phyloP scores from a whole-genome alignment of 2,888 invertebrate genomes.

The Andrena praecox region DNA sequence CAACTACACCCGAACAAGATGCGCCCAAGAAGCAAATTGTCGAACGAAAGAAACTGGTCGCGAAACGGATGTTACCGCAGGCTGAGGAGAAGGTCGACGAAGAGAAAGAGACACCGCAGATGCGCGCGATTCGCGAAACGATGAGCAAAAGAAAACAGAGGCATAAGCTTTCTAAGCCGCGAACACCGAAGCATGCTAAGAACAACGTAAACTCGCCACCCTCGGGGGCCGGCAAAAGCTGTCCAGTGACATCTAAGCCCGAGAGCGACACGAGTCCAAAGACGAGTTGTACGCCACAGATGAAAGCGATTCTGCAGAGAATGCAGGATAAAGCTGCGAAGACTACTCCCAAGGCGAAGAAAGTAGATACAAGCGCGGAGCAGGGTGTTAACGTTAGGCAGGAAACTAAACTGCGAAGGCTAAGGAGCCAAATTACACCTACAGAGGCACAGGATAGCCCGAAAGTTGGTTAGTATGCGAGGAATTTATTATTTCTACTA shows the following conservation, averaged over 20 bases:
- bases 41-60: conserved; percentile 57
- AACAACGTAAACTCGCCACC: not conserved
- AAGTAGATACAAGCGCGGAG: not conserved
- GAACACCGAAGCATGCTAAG: conserved; percentile 26
- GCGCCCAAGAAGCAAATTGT: not conserved
- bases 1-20: conserved; percentile 50
- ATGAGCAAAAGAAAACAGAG: conserved; percentile 59
- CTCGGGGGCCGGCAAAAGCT: not conserved
- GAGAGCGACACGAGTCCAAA: conserved; percentile 5
- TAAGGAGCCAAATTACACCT: not conserved
- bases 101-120: conserved; percentile 74
- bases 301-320: conserved; percentile 69
- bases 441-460: not conserved
- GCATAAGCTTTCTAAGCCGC: not conserved
- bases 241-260: not conserved
- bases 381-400: not conserved
- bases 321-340: conserved; percentile 45
- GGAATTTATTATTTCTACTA: conserved; percentile 2
- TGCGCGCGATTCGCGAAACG: conserved; percentile 70
- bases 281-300: conserved; percentile 69
- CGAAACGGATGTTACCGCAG: conserved; percentile 48
- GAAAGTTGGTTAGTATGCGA: conserved; percentile 5
- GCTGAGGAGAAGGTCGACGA: not conserved
- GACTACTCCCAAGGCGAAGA: not conserved
- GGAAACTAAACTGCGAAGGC: not conserved